These are phyloP conservation scores for Sander lucioperca DNA, from an alignment of 2,113 vertebrate species.

Conservation along the genomic window DNA sequence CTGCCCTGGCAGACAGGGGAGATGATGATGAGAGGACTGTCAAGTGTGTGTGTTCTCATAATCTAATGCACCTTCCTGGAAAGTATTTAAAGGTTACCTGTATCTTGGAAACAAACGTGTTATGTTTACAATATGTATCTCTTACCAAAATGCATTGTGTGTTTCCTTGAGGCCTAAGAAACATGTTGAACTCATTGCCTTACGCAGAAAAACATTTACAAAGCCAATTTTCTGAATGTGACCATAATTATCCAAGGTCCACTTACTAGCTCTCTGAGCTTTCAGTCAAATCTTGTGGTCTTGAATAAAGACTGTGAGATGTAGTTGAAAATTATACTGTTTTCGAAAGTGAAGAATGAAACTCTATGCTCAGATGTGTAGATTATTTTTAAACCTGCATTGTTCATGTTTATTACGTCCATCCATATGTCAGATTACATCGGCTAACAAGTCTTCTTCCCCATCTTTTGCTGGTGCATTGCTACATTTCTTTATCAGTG, in stretches of 20 bases:
- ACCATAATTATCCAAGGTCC: neutral
- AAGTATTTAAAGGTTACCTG: neutral
- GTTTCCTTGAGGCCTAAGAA: neutral
- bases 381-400: neutral
- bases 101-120: conserved; percentile 9
- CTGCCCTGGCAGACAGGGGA: conserved; percentile 2
- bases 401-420: neutral
- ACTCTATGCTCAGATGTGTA: neutral
- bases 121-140: neutral
- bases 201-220: neutral
- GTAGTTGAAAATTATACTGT: neutral
- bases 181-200: neutral
- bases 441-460: neutral
- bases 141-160: neutral
- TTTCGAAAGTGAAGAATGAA: neutral
- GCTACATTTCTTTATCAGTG: neutral
- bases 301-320: no score
- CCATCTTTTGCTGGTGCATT: neutral
- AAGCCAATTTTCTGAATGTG: no score
- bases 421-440: neutral
- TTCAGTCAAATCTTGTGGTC: no score
- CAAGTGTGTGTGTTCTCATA: neutral
- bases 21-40: conserved; percentile 9
- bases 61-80: conserved; percentile 21
- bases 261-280: neutral